Conservation (phyloP, 2,888 invertebrate species). For the Prosapia bicincta region DNA sequence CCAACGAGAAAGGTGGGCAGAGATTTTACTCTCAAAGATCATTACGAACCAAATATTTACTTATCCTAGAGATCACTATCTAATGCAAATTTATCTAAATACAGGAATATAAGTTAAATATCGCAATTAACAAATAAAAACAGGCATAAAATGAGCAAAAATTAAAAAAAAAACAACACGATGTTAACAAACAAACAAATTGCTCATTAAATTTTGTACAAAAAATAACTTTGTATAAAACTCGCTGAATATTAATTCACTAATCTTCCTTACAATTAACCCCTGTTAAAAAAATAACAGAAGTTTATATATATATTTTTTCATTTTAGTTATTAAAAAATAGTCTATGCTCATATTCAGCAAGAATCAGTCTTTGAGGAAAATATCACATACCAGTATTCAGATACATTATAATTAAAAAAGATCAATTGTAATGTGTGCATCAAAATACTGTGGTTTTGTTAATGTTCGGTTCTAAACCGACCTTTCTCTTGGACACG, state of each 20-base stretch:
- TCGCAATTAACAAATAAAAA: conserved; percentile 25
- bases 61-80: conserved; percentile 31
- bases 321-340: conserved; percentile 22
- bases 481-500: conserved; percentile 39
- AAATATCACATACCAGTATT: conserved; percentile 49
- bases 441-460: conserved; percentile 43
- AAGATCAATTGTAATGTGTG: conserved; percentile 23
- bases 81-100: conserved; percentile 25
- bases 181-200: conserved; percentile 17
- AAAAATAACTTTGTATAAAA: conserved; percentile 31
- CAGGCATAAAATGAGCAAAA: conserved; percentile 21
- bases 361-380: conserved; percentile 51
- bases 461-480: conserved; percentile 45
- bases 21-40: conserved; percentile 33
- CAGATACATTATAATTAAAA: conserved; percentile 41
- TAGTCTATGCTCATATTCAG: conserved; percentile 28
- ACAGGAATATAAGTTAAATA: conserved; percentile 19
- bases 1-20: conserved; percentile 42
- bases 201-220: conserved; percentile 29
- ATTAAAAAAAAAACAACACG: conserved; percentile 16
- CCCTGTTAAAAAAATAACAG: conserved; percentile 10
- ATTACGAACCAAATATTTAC: conserved; percentile 35
- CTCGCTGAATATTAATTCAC: conserved; percentile 22
- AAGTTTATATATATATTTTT: conserved; percentile 18
- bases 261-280: conserved; percentile 16